phyloP scores from a whole-genome alignment of 1,140 invertebrate species.

The Cheumatopsyche charites region DNA sequence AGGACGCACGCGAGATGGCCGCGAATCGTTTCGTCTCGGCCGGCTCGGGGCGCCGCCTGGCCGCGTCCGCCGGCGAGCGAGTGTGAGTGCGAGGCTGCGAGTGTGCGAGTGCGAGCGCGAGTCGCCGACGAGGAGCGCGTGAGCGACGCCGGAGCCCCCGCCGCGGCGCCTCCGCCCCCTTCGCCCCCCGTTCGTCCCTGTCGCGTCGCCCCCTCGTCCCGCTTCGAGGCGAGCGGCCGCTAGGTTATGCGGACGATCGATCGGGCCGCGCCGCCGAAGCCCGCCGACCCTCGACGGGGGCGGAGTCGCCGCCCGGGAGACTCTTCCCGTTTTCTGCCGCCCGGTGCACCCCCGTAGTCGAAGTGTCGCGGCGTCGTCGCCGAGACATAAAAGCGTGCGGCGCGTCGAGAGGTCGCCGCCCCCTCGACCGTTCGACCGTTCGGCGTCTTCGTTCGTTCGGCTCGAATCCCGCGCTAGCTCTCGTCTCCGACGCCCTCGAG shows the following conservation, averaged over 20 bases:
- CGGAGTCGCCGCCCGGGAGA: not conserved
- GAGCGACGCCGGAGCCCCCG: conserved; percentile 10
- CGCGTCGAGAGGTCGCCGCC: too few relatives aligned
- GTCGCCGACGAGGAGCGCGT: too few relatives aligned
- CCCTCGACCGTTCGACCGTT: too few relatives aligned
- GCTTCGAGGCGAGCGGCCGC: not conserved
- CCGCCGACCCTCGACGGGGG: not conserved
- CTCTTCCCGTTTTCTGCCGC: not conserved
- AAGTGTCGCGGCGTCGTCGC: too few relatives aligned
- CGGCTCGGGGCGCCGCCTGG: conserved; percentile 13
- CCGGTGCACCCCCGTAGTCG: not conserved
- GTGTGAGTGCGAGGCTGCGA: too few relatives aligned
- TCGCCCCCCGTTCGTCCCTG: not conserved
- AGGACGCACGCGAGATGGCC: not conserved
- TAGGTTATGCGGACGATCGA: conserved; percentile 21
- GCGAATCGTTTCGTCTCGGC: not conserved
- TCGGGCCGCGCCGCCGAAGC: not conserved
- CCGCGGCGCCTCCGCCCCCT: not conserved
- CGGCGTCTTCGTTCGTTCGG: too few relatives aligned
- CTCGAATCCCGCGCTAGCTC: too few relatives aligned
- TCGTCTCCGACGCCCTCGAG: too few relatives aligned
- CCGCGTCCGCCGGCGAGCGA: conserved; percentile 15
- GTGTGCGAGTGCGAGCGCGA: too few relatives aligned
- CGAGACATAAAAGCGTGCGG: too few relatives aligned
- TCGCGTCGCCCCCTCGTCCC: not conserved